phyloP scores from a whole-genome alignment of 2,888 invertebrate species.

The Epiblema foenella region DNA sequence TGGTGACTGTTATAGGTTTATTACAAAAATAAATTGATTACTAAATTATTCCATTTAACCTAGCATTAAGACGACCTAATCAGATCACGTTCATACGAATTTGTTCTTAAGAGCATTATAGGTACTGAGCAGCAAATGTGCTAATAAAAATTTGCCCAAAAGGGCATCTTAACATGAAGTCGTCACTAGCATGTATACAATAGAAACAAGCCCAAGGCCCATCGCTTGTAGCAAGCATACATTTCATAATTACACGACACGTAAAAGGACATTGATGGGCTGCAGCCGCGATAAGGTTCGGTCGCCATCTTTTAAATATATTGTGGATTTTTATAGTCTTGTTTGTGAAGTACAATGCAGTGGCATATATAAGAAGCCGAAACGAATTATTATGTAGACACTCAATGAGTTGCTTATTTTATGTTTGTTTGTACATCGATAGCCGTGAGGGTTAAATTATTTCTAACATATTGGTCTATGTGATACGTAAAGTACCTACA shows the following conservation, averaged over 20 bases:
- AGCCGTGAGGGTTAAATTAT: neutral
- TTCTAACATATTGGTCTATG: too few species aligned
- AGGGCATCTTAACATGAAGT: constrained; percentile 42
- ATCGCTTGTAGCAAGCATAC: constrained; percentile 56
- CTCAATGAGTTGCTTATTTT: too few species aligned
- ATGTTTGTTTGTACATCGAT: neutral
- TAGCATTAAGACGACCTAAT: neutral
- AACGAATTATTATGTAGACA: neutral
- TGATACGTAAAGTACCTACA: too few species aligned
- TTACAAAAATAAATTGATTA: too few species aligned
- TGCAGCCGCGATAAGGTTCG: constrained; percentile 43
- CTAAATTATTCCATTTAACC: neutral
- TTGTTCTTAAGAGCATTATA: neutral
- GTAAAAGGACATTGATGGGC: constrained; percentile 71
- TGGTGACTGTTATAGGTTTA: too few species aligned
- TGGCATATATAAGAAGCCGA: neutral
- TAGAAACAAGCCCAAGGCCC: constrained; percentile 80
- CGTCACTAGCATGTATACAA: constrained; percentile 67
- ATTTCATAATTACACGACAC: constrained; percentile 71
- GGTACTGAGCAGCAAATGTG: neutral
- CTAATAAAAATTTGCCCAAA: neutral
- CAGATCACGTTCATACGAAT: neutral
- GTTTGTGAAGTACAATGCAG: neutral
- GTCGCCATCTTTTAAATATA: constrained; percentile 29
- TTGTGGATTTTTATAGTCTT: constrained; percentile 8